These are phyloP conservation scores for Stegodyphus mimosarum DNA, from an alignment of 1,140 invertebrate genomes.

Conservation along the genomic window DNA sequence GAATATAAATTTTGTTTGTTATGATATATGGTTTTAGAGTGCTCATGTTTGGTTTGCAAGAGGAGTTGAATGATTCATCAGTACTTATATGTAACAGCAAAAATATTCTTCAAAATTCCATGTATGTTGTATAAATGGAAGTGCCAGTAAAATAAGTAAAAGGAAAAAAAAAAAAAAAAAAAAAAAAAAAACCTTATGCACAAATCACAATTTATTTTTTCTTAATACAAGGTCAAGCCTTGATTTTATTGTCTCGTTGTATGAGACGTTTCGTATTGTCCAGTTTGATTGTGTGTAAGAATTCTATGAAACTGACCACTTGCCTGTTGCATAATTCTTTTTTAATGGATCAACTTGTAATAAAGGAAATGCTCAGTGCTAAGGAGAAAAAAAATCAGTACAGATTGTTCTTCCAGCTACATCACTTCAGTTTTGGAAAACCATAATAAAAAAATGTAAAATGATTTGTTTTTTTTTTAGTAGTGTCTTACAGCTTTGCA, in stretches of 20 bases:
- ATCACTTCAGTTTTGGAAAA: conserved; percentile 35
- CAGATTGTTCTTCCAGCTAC: conserved; percentile 49
- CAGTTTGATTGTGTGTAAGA: conserved; percentile 36
- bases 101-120: background rate
- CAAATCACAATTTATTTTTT: conserved; percentile 59
- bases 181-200: conserved; percentile 20
- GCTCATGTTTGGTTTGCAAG: background rate
- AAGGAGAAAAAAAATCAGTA: conserved; percentile 1
- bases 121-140: conserved; percentile 15
- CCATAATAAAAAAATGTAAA: conserved; percentile 26
- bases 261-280: conserved; percentile 59
- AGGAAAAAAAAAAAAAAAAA: background rate
- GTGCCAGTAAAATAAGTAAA: conserved; percentile 17
- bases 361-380: conserved; percentile 27
- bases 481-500: background rate
- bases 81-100: background rate
- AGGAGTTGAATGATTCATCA: background rate
- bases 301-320: conserved; percentile 32
- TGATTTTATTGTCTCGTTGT: conserved; percentile 61
- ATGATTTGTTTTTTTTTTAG: background rate
- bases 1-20: background rate
- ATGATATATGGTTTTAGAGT: background rate
- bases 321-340: conserved; percentile 37
- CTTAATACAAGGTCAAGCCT: conserved; percentile 51
- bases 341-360: conserved; percentile 11